These are phyloP conservation scores for Papilio protenor DNA, from an alignment of 2,888 invertebrate species.

Conservation along the genomic window DNA sequence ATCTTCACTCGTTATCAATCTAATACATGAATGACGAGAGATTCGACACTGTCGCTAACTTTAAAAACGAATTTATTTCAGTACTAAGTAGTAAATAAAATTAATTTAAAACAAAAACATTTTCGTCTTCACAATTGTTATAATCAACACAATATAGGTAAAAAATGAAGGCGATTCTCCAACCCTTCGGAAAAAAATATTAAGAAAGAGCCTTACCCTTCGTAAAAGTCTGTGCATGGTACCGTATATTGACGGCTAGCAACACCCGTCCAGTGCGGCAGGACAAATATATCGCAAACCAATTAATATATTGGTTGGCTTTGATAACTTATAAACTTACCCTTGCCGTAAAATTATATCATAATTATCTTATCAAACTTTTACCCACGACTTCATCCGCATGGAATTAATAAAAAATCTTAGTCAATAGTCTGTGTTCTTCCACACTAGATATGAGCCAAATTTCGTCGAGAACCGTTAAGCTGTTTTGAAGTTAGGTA, in stretches of 20 bases:
- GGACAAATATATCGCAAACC: slow-evolving; percentile 16
- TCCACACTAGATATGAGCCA: no score
- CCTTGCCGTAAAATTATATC: background rate
- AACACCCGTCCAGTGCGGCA: slow-evolving; percentile 40
- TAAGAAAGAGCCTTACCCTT: slow-evolving; percentile 49
- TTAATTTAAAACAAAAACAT: background rate
- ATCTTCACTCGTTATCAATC: background rate
- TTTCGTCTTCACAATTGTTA: slow-evolving; percentile 7
- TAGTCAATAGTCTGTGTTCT: no score
- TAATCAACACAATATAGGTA: slow-evolving; percentile 2
- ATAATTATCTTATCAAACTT: no score
- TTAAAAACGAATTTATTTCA: background rate
- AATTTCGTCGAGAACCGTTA: no score
- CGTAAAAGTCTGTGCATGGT: slow-evolving; percentile 47
- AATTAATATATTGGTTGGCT: background rate
- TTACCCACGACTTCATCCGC: no score
- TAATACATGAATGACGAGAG: background rate
- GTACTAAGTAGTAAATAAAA: background rate
- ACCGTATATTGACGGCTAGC: slow-evolving; percentile 61
- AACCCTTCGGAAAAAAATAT: slow-evolving; percentile 39
- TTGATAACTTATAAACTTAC: background rate
- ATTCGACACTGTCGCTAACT: background rate
- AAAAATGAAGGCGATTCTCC: slow-evolving; percentile 38
- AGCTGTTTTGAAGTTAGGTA: no score
- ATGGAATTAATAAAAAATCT: no score